Evolutionary conservation across 2,113 vertebrate species (phyloP).

Genomic region (Coryphaenoides rupestris): DNA sequence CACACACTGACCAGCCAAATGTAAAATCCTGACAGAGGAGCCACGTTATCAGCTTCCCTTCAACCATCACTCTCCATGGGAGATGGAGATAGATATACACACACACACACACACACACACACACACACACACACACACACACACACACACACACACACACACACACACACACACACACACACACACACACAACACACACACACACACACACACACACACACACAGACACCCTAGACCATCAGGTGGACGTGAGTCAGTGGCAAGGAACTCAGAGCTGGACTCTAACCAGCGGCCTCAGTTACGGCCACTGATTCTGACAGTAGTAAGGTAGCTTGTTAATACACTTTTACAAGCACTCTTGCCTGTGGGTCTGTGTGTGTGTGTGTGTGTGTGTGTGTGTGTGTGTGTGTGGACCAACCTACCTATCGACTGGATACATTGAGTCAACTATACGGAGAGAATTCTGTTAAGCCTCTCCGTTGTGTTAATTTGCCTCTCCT

Average conservation of each 20-base stretch:
- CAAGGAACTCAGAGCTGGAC: conserved; percentile 22
- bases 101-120: too few relatives aligned
- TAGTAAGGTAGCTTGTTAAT: conserved; percentile 1
- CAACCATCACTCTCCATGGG: too few relatives aligned
- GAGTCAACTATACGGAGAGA: conserved; percentile 42
- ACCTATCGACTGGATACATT: too few relatives aligned
- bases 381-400: too few relatives aligned
- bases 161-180: conserved; percentile 9
- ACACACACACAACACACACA: conserved; percentile 34
- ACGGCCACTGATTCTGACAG: conserved; percentile 33
- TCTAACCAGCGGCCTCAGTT: conserved; percentile 18
- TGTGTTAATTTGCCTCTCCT: conserved; percentile 28
- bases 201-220: conserved; percentile 30
- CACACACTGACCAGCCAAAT: too few relatives aligned
- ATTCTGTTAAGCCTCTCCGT: conserved; percentile 47
- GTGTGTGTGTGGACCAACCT: too few relatives aligned
- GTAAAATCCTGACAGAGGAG: too few relatives aligned
- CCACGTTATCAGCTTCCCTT: too few relatives aligned
- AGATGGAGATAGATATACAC: too few relatives aligned
- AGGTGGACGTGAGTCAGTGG: conserved; percentile 37
- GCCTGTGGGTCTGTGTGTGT: background rate
- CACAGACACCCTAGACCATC: conserved; percentile 40
- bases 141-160: background rate
- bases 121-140: too few relatives aligned
- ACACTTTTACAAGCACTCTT: background rate